phyloP scores from a whole-genome alignment of 2,113 vertebrate species.

The Choloepus hoffmanni region DNA sequence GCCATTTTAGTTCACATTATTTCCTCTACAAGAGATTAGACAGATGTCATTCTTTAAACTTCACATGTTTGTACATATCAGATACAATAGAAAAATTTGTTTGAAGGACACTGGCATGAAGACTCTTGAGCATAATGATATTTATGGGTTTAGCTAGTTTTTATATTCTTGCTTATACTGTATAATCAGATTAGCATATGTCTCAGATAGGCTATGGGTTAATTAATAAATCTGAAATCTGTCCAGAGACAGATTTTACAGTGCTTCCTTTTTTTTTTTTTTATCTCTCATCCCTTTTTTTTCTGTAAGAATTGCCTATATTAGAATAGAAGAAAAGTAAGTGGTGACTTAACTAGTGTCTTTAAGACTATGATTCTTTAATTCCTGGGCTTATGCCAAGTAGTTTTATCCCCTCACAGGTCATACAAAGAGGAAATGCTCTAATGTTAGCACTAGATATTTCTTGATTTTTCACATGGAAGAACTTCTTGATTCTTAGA shows the following conservation, averaged over 20 bases:
- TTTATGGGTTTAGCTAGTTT: constrained; percentile 10
- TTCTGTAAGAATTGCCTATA: neutral
- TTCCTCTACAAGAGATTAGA: neutral
- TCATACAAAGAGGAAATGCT: neutral
- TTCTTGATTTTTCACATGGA: neutral
- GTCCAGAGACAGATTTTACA: neutral
- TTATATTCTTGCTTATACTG: neutral
- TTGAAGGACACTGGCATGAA: neutral
- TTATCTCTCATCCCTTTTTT: neutral
- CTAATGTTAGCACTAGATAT: neutral
- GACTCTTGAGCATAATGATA: neutral
- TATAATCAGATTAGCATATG: neutral
- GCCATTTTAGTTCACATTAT: neutral
- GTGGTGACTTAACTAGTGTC: neutral
- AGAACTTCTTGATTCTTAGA: neutral
- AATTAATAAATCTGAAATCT: neutral
- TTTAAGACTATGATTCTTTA: constrained; percentile 20
- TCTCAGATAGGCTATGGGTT: neutral
- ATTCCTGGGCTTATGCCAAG: neutral
- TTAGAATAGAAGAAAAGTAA: neutral
- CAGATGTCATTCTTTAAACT: neutral
- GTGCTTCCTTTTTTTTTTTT: neutral
- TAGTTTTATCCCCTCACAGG: neutral
- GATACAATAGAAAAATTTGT: neutral
- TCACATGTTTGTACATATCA: neutral